Evolutionary conservation across 2,888 invertebrate species (phyloP).

Genomic region (Frankliniella intonsa): DNA sequence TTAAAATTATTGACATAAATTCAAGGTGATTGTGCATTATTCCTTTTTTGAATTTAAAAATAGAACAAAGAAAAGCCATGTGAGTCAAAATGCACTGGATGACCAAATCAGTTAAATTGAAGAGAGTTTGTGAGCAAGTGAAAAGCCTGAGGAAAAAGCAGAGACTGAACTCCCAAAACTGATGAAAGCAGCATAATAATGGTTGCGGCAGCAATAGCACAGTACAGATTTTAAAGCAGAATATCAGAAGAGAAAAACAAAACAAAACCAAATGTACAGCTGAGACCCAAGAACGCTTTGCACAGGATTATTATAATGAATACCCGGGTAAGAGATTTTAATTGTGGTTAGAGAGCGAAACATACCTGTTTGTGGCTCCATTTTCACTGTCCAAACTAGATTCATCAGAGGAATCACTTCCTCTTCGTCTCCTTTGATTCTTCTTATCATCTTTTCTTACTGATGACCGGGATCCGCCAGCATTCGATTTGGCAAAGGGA

Average conservation of each 20-base stretch:
- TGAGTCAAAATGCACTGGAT: neutral
- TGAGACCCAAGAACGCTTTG: neutral
- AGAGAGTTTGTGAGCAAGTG: too few species aligned
- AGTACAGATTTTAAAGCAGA: neutral
- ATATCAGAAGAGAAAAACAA: neutral
- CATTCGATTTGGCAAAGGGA: neutral
- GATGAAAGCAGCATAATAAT: too few species aligned
- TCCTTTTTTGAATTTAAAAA: neutral
- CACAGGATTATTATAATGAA: neutral
- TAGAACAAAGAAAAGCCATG: neutral
- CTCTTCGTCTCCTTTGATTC: conserved; percentile 33
- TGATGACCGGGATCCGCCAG: neutral
- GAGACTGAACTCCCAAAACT: too few species aligned
- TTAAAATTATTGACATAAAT: neutral
- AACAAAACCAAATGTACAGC: neutral
- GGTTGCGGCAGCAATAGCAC: too few species aligned
- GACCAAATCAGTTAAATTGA: too few species aligned
- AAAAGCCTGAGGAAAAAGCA: too few species aligned
- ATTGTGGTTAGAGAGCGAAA: neutral
- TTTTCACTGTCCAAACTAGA: conserved; percentile 51
- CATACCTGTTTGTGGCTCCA: conserved; percentile 46
- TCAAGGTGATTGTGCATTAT: too few species aligned
- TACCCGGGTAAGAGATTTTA: neutral
- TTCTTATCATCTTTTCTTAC: neutral
- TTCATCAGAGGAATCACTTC: conserved; percentile 40